Percentiles rank a stretch among this genome's conserved stretches.
Evolutionary conservation across 2,888 invertebrate species (phyloP).

Genomic region (Amitus sp.): DNA sequence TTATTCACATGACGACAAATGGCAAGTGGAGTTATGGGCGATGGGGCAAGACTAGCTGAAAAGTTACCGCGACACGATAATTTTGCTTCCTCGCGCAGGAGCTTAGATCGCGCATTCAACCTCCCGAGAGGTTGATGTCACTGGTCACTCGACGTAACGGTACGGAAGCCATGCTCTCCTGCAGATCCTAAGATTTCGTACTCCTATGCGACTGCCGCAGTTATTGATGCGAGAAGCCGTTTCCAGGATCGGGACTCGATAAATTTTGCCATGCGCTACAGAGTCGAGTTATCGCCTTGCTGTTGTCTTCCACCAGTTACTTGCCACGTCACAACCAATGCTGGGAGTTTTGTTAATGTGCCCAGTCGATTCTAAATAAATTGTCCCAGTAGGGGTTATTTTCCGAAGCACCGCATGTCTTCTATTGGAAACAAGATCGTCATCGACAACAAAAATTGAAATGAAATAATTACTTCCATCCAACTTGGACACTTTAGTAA

Average conservation of each 20-base stretch:
- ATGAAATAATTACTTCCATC: too few species aligned
- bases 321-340: too few species aligned
- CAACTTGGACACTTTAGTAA: too few species aligned
- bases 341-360: too few species aligned
- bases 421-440: too few species aligned
- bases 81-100: slow-evolving; percentile 25
- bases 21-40: slow-evolving; percentile 23
- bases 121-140: slow-evolving; percentile 17
- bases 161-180: slow-evolving; percentile 28
- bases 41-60: slow-evolving; percentile 22
- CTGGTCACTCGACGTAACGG: slow-evolving; percentile 28
- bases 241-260: slow-evolving; percentile 39
- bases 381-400: too few species aligned
- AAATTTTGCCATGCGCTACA: slow-evolving; percentile 45
- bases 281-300: slow-evolving; percentile 48
- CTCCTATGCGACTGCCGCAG: slow-evolving; percentile 16
- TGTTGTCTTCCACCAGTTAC: slow-evolving; percentile 38
- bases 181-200: slow-evolving; percentile 22
- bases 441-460: too few species aligned
- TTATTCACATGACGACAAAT: slow-evolving; percentile 24
- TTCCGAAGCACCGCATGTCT: too few species aligned
- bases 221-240: slow-evolving; percentile 27
- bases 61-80: slow-evolving; percentile 26
- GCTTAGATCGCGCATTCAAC: slow-evolving; percentile 21
- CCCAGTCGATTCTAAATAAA: too few species aligned